Percentiles rank a stretch among this genome's conserved stretches.
Conservation (phyloP, 2,797 vertebrate genomes). For the Mormyrops boulengeri region DNA sequence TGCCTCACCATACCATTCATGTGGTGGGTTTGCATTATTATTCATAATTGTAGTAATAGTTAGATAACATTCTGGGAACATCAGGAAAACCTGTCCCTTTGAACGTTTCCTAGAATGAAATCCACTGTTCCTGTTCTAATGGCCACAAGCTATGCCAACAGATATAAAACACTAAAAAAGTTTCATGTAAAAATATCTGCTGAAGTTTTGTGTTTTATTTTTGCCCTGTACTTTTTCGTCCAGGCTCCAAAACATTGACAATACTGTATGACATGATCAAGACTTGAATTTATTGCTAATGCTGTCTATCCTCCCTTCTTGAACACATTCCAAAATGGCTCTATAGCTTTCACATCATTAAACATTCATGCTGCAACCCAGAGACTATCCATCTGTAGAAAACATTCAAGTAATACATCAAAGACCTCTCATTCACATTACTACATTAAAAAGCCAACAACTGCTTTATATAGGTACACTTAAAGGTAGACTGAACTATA, state of each 20-base stretch:
- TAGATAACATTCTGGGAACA: background rate
- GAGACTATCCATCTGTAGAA: background rate
- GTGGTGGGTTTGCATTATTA: background rate
- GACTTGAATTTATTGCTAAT: background rate
- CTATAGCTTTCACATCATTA: background rate
- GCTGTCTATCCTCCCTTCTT: background rate
- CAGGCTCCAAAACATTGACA: background rate
- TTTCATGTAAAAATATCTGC: background rate
- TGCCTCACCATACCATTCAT: background rate
- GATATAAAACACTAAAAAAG: background rate
- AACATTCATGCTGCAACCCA: background rate
- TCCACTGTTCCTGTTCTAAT: background rate
- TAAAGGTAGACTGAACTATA: background rate
- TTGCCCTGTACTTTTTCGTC: background rate
- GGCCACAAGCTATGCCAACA: background rate
- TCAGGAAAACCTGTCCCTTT: background rate
- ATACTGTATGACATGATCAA: background rate
- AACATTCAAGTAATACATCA: slow-evolving; percentile 1
- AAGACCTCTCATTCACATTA: background rate
- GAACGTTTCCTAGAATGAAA: background rate
- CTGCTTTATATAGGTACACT: background rate
- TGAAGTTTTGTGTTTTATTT: background rate
- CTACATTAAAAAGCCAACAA: background rate
- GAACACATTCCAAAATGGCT: background rate
- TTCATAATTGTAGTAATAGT: background rate